Base-by-base conservation (phyloP, 2,797 vertebrate species). In the Poeciliopsis turneri region DNA sequence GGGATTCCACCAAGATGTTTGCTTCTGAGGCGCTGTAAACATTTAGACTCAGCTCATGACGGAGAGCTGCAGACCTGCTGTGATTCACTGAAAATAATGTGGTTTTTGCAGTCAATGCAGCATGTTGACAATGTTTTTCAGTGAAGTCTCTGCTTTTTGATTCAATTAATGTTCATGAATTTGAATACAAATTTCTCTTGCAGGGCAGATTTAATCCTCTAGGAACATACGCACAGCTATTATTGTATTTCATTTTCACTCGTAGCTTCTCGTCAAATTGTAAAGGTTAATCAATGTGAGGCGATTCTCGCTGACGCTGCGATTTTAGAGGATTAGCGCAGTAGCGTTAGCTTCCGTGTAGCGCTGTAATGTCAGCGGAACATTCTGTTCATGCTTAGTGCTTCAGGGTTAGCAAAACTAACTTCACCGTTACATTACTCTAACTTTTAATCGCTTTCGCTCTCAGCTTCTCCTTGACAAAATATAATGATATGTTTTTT, bases 1-100 rank as follows among this genome's bases (percentile, higher is more conserved):
- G 12, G 33, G n/a, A 73, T 61, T 61, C 30, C n/a, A 61, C 4
- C 71, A 36, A 53, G 23, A 53, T 73, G 72, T 53, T 53, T 73
- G 20, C 71, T 25, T 72, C 5, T 36, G 15, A 53, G 30, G 28
- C 13, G 28, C 20, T 73, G 47, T 53, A 53, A 73, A 73, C 33
- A 73, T n/a, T 49, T 36, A n/a, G 53, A n/a, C 53, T 55, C n/a
- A 1, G 8, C 25, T n/a, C 25, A 55, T 55, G 51, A 55, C 23
- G 1, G 51, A 55, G 51, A n/a, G 51, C 51, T 55, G 51, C 51
- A 55, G 25, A 28, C 28, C 5, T 13, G 49, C 49, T 9, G 9
- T 23, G 49, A 8, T 23, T 3, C 8, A 1, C 7, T 3, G 8
- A 23, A 25, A 53, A 53, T 53, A 53, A 25, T 25, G 49, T 51